These are phyloP conservation scores for Brachyrhaphis roseni DNA, from an alignment of 2,797 vertebrate genomes.

Conservation along the genomic window DNA sequence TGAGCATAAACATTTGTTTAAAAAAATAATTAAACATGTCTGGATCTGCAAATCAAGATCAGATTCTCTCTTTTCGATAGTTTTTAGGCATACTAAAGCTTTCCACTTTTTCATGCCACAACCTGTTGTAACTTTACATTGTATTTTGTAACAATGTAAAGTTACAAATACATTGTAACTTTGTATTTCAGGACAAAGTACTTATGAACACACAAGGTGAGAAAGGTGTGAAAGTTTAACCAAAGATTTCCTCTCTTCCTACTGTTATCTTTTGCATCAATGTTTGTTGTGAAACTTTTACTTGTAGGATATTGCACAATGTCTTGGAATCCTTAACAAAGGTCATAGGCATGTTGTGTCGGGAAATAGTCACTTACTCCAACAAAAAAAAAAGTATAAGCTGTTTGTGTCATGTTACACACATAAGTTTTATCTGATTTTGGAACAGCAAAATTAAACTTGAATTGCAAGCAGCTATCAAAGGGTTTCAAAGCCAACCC, in stretches of 20 bases:
- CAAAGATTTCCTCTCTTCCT: not conserved
- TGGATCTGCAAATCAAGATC: not conserved
- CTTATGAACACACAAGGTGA: not conserved
- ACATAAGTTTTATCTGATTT: not conserved
- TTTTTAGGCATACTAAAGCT: not conserved
- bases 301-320: not conserved
- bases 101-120: not conserved
- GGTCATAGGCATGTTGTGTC: not conserved
- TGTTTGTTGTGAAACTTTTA: not conserved
- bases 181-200: not conserved
- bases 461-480: not conserved
- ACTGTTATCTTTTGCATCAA: not conserved
- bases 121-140: no score
- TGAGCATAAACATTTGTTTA: not conserved
- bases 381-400: not conserved
- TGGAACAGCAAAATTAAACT: not conserved
- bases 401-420: not conserved
- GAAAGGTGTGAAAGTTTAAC: not conserved
- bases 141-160: no score
- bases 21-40: not conserved
- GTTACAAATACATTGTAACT: no score
- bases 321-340: not conserved
- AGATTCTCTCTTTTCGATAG: not conserved
- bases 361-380: not conserved
- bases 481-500: not conserved